A percentile compares a stretch with the other conserved stretches of the same genome.
Conservation (phyloP, 2,888 invertebrate genomes). For the Tenthredo mesomela region DNA sequence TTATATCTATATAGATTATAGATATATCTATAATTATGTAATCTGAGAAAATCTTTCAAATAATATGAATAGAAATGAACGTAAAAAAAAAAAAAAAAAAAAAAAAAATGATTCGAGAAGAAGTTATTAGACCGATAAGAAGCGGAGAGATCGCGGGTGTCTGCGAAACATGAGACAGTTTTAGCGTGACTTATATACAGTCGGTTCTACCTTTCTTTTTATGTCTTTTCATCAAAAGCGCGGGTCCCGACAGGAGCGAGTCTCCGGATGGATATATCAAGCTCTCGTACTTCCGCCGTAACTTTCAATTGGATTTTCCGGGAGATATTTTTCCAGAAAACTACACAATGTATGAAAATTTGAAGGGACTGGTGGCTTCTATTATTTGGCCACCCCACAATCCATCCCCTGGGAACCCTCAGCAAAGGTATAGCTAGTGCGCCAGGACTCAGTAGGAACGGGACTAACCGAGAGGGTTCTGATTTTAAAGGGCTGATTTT, state of each 20-base stretch:
- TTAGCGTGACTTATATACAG: constrained; percentile 16
- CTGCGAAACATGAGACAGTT: constrained; percentile 20
- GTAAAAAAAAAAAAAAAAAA: no score
- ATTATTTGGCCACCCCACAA: constrained; percentile 49
- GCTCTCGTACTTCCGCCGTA: constrained; percentile 8
- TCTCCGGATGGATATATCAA: constrained; percentile 19
- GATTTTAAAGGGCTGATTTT: constrained; percentile 52
- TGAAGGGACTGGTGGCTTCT: constrained; percentile 38
- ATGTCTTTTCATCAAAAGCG: constrained; percentile 25
- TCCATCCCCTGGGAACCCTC: constrained; percentile 47
- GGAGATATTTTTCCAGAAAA: constrained; percentile 42
- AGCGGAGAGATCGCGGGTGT: background rate
- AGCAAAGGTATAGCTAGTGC: constrained; percentile 29
- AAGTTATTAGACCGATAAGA: background rate
- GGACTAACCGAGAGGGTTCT: constrained; percentile 31
- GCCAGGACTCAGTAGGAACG: background rate
- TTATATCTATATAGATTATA: no score
- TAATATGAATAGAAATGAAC: background rate
- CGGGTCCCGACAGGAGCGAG: background rate
- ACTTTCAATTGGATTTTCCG: constrained; percentile 45
- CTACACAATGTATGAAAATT: constrained; percentile 49
- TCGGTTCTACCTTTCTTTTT: background rate
- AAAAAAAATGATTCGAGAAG: background rate
- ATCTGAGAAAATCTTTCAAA: background rate
- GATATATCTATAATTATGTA: no score